Evolutionary conservation across 2,113 vertebrate genomes (phyloP).

Genomic region (Diadophis punctatus): DNA sequence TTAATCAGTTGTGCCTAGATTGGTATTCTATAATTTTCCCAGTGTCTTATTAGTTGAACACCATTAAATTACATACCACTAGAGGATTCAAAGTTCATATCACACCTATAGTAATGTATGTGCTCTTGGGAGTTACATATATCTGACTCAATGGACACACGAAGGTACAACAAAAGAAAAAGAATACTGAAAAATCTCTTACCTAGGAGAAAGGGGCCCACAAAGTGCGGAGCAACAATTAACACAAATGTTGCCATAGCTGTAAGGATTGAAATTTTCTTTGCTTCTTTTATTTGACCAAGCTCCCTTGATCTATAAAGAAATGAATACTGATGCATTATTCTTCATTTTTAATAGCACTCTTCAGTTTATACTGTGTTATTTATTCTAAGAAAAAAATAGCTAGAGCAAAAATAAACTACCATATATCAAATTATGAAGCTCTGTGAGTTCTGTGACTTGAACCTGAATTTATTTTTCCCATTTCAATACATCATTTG

Average conservation of each 20-base stretch:
- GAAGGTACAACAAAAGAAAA: background rate
- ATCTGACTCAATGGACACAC: background rate
- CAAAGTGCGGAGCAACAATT: slow-evolving; percentile 97
- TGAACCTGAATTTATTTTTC: background rate
- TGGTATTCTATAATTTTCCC: background rate
- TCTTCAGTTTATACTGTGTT: background rate
- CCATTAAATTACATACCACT: background rate
- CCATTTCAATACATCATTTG: background rate
- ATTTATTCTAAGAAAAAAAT: background rate
- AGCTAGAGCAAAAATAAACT: background rate
- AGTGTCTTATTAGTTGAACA: background rate
- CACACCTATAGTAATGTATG: background rate
- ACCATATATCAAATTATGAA: background rate
- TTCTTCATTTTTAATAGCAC: background rate
- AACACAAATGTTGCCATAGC: slow-evolving; percentile 91
- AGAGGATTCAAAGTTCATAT: background rate
- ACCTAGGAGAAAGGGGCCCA: slow-evolving; percentile 94
- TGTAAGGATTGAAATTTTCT: slow-evolving; percentile 98
- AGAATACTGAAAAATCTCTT: slow-evolving; percentile 37
- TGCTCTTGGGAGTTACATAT: background rate
- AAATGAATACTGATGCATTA: slow-evolving; percentile 38
- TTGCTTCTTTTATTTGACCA: slow-evolving; percentile 98
- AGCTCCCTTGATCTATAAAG: slow-evolving; percentile 93
- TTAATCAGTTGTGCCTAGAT: background rate
- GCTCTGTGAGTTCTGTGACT: background rate